These are phyloP conservation scores for Acanthacorydalis orientalis DNA, from an alignment of 2,888 invertebrate species.

Conservation along the genomic window DNA sequence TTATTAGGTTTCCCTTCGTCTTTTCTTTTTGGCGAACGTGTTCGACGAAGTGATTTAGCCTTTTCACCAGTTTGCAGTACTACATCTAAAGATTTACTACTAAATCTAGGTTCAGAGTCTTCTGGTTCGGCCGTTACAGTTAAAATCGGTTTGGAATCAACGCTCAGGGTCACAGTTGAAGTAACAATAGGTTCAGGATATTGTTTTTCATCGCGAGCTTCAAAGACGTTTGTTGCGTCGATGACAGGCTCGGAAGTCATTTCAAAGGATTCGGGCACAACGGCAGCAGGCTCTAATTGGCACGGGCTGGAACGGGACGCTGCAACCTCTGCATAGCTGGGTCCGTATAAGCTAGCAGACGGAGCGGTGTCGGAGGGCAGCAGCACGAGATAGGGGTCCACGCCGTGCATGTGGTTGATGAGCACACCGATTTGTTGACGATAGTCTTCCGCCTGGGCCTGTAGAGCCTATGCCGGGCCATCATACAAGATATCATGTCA, in stretches of 20 bases:
- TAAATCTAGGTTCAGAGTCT: constrained; percentile 5
- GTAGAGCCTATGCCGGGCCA: constrained; percentile 41
- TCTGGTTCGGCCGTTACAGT: constrained; percentile 8
- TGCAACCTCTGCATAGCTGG: constrained; percentile 52
- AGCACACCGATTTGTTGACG: constrained; percentile 55
- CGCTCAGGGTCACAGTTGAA: no score
- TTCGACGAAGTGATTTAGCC: constrained; percentile 26
- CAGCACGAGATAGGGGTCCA: constrained; percentile 57
- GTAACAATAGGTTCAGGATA: background rate
- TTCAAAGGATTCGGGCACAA: constrained; percentile 4
- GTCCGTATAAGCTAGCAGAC: constrained; percentile 18
- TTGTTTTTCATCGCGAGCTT: background rate
- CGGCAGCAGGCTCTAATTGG: constrained; percentile 4
- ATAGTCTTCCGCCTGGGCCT: constrained; percentile 43
- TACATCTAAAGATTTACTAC: constrained; percentile 17
- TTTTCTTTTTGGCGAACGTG: constrained; percentile 32
- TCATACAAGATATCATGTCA: constrained; percentile 2
- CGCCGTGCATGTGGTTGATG: constrained; percentile 50
- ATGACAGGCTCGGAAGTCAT: constrained; percentile 4
- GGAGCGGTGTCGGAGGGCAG: constrained; percentile 29
- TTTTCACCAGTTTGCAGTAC: constrained; percentile 23
- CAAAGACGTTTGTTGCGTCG: constrained; percentile 1
- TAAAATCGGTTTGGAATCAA: background rate
- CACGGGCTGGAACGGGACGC: constrained; percentile 35
- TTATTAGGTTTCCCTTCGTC: constrained; percentile 14